A percentile compares a stretch with the other conserved stretches of the same genome.
Conservation (phyloP, 1,140 invertebrate genomes). For the Meloidogyne hapla region DNA sequence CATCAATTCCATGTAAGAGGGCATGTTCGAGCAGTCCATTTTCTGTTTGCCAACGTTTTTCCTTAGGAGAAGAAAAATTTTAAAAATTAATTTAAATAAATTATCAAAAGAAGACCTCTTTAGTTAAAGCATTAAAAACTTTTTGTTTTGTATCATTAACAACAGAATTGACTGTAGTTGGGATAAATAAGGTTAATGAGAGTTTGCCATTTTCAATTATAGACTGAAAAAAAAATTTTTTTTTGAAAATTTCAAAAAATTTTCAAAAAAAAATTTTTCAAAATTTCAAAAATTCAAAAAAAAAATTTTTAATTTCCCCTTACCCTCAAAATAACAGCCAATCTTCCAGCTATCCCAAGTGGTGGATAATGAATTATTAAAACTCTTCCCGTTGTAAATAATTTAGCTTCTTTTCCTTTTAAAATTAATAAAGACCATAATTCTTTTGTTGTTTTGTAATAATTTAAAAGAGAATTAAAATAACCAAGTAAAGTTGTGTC, state of each 20-base stretch:
- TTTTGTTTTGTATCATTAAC: neutral
- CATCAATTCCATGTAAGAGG: slow-evolving; percentile 33
- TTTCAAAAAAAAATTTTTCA: slow-evolving; percentile 20
- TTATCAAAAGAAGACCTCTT: neutral
- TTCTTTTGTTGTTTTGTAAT: neutral
- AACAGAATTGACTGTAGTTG: neutral
- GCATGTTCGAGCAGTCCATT: slow-evolving; percentile 30
- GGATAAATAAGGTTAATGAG: slow-evolving; percentile 12
- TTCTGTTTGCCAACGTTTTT: slow-evolving; percentile 30
- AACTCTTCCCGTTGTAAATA: slow-evolving; percentile 33
- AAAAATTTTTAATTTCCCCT: too few species aligned
- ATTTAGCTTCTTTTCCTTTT: slow-evolving; percentile 31
- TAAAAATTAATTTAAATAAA: slow-evolving; percentile 13
- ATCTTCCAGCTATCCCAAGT: slow-evolving; percentile 33
- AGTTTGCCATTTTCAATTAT: neutral
- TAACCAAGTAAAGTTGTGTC: slow-evolving; percentile 7
- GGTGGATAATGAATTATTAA: slow-evolving; percentile 43
- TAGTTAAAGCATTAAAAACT: neutral
- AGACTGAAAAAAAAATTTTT: neutral
- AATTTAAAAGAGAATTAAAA: slow-evolving; percentile 21
- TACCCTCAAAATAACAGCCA: slow-evolving; percentile 47
- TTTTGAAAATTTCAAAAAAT: neutral
- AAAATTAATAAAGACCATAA: slow-evolving; percentile 32
- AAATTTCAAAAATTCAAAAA: neutral
- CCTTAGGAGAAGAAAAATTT: slow-evolving; percentile 39